Evolutionary conservation across 1,140 invertebrate genomes (phyloP).

Genomic region (Notospermus geniculatus): DNA sequence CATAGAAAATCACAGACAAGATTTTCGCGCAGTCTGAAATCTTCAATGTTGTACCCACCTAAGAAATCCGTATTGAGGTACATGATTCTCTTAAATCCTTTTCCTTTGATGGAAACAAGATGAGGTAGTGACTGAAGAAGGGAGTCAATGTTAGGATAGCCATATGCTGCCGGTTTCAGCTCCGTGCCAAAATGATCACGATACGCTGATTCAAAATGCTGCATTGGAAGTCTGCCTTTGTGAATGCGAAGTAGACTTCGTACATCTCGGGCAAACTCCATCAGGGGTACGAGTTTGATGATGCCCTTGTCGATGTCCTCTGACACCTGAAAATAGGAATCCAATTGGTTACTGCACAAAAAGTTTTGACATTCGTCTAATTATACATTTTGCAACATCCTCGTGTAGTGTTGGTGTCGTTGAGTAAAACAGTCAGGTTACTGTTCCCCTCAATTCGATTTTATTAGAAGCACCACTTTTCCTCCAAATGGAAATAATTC

Average conservation of each 20-base stretch:
- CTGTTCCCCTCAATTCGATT: too few species aligned
- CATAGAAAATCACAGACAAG: too few species aligned
- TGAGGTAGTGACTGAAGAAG: slow-evolving; percentile 63
- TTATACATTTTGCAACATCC: too few species aligned
- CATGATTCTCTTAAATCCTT: slow-evolving; percentile 36
- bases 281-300: slow-evolving; percentile 61
- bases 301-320: slow-evolving; percentile 21
- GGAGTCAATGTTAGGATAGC: slow-evolving; percentile 58
- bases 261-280: slow-evolving; percentile 63
- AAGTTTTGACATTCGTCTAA: too few species aligned
- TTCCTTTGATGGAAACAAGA: slow-evolving; percentile 57
- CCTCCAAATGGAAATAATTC: too few species aligned
- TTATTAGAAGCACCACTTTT: too few species aligned
- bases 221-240: slow-evolving; percentile 59
- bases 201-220: slow-evolving; percentile 61
- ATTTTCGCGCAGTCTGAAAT: too few species aligned
- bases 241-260: slow-evolving; percentile 61
- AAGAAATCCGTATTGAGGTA: slow-evolving; percentile 32
- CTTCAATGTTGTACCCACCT: slow-evolving; percentile 27
- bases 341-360: too few species aligned
- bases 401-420: too few species aligned
- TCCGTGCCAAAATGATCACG: slow-evolving; percentile 59
- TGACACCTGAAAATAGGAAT: background rate
- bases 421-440: too few species aligned
- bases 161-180: slow-evolving; percentile 61